Conservation (phyloP, 2,797 vertebrate species). For the Enteromius radiatus region DNA sequence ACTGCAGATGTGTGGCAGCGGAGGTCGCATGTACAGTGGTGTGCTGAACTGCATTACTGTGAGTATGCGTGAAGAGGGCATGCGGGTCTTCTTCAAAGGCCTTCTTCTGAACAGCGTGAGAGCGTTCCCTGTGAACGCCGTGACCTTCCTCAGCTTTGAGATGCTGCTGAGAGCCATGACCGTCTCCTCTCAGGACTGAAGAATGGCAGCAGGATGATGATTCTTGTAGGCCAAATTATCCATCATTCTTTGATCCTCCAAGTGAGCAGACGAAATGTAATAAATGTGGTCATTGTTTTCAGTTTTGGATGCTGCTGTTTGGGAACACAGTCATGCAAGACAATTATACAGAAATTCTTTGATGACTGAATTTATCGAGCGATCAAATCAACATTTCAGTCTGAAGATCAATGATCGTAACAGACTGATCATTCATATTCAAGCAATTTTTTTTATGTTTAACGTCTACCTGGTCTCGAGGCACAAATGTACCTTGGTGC, state of each 20-base stretch:
- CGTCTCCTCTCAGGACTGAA: neutral
- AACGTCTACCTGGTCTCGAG: too few relatives aligned
- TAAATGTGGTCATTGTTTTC: too few relatives aligned
- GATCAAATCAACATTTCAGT: too few relatives aligned
- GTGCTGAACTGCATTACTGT: conserved; percentile 79
- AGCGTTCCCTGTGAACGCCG: conserved; percentile 86
- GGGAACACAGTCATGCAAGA: too few relatives aligned
- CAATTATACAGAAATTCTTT: too few relatives aligned
- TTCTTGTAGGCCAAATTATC: neutral
- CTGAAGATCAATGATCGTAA: too few relatives aligned
- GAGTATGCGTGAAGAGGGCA: conserved; percentile 81
- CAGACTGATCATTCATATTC: too few relatives aligned
- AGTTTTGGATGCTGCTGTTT: too few relatives aligned
- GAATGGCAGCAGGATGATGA: neutral
- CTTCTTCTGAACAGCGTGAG: conserved; percentile 83
- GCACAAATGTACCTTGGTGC: too few relatives aligned
- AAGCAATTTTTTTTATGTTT: too few relatives aligned
- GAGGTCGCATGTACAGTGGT: conserved; percentile 73
- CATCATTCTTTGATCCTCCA: neutral
- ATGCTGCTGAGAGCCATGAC: conserved; percentile 71
- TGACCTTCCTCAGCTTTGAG: conserved; percentile 86
- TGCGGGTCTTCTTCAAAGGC: conserved; percentile 81
- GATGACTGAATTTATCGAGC: too few relatives aligned
- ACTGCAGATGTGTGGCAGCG: conserved; percentile 84
- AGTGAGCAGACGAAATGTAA: too few relatives aligned